Conservation (phyloP, 2,113 vertebrate genomes). For the Macheiramphus alcinus region DNA sequence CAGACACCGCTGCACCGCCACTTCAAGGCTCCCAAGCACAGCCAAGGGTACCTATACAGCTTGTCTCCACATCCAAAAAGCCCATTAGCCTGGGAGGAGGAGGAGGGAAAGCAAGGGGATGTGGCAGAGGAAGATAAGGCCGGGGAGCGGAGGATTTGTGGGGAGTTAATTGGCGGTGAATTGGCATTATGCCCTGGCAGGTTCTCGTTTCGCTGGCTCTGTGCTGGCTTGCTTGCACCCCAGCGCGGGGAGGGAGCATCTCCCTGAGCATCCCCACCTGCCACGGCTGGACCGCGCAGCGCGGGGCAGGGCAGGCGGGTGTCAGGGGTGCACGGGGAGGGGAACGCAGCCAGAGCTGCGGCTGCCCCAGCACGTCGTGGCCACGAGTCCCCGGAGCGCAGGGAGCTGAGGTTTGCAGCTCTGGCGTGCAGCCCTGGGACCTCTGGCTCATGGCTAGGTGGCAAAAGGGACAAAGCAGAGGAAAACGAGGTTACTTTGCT, state of each 20-base stretch:
- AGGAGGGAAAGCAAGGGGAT: neutral
- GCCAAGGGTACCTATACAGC: neutral
- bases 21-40: neutral
- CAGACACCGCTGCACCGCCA: accelerated
- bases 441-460: neutral
- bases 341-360: neutral
- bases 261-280: neutral
- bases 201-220: neutral
- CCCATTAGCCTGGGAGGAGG: neutral
- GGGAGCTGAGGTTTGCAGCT: neutral
- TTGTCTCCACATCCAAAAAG: neutral
- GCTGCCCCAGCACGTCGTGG: neutral
- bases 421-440: neutral
- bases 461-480: neutral
- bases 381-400: accelerated
- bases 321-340: neutral
- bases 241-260: neutral
- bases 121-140: neutral
- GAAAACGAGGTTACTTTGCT: neutral
- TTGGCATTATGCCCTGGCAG: neutral
- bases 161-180: neutral
- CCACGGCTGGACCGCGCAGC: accelerated
- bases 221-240: neutral
- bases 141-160: accelerated
- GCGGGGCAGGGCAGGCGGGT: neutral